phyloP scores from a whole-genome alignment of 2,797 vertebrate species.

The Heliangelus exortis region DNA sequence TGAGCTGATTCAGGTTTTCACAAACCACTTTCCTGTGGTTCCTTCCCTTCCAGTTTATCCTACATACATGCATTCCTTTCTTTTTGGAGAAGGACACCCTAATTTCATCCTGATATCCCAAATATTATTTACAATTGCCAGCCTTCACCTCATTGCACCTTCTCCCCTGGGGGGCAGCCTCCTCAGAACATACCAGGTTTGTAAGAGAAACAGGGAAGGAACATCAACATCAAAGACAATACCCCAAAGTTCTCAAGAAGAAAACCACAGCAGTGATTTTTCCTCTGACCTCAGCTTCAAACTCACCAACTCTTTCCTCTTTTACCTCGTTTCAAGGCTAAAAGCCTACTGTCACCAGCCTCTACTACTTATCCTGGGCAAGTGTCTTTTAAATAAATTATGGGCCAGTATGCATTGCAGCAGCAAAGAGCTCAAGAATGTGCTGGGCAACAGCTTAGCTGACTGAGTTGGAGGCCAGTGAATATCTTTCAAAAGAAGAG shows the following conservation, averaged over 20 bases:
- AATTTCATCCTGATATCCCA: not conserved
- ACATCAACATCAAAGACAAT: rapidly evolving
- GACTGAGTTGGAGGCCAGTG: not conserved
- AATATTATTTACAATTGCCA: not conserved
- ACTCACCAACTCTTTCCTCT: not conserved
- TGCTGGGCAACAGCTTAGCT: not conserved
- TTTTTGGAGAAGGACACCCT: not conserved
- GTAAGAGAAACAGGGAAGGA: not conserved
- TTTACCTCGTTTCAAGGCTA: not conserved
- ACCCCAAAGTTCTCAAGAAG: not conserved
- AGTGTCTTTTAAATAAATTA: not conserved
- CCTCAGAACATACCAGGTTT: not conserved
- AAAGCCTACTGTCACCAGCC: not conserved
- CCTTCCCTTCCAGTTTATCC: not conserved
- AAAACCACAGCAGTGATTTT: not conserved
- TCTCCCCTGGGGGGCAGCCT: not conserved
- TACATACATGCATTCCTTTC: not conserved
- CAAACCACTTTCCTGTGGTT: not conserved
- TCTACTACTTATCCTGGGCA: not conserved
- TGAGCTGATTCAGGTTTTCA: not conserved
- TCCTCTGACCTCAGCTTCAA: not conserved
- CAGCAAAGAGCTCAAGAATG: not conserved
- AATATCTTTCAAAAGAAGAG: not conserved
- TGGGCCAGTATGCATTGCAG: not conserved
- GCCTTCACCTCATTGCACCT: not conserved